Evolutionary conservation across 2,888 invertebrate species (phyloP), one percentile per base, ranked within the genome.

Genomic region (Trichogramma dendrolimi): DNA sequence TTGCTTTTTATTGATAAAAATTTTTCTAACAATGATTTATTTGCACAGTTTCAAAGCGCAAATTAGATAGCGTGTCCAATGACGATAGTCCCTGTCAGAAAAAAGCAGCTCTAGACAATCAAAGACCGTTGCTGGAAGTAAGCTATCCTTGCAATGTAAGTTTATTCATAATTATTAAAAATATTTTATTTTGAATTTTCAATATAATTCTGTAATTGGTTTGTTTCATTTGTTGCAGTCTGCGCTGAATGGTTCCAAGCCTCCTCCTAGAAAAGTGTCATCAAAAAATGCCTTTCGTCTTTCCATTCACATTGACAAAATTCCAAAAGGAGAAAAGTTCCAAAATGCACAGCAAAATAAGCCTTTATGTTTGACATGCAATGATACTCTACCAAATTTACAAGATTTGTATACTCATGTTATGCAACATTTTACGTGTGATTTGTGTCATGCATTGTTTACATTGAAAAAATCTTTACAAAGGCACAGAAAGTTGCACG

Each of bases 261-360:
- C 27, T 27, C 27, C 27, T 27, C 27, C 27, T 2, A 27, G 3
- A 27, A 27, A 27, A 27, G 27, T 27, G 2, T 2, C 27, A 27
- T 27, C 27, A 2, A 27, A 27, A 27, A 27, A 27, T 27, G 27
- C 27, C 27, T 27, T 27, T 27, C 70, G 74, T 11, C 63, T 77
- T 43, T 70, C 70, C 4, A 74, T 77, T 67, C 71, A 73, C 14
- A 75, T 77, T 11, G 75, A 77, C 47, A 77, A 77, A 65, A 68
- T 75, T 42, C 27, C 27, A 27, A 27, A 27, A 27, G 27, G 27
- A 44, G 27, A 27, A 27, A 1, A 2, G 1, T 2, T 2, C 1
- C 27, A 27, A 3, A 27, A 27, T 27, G 27, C 3, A 27, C 2
- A 27, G 27, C 10, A 42, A 40, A 10, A 51, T 43, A 14, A 52